Percentiles rank a stretch among this genome's conserved stretches.
These are phyloP conservation scores for Phalloptychus januarius DNA, from an alignment of 2,797 vertebrate species.

Conservation along the genomic window DNA sequence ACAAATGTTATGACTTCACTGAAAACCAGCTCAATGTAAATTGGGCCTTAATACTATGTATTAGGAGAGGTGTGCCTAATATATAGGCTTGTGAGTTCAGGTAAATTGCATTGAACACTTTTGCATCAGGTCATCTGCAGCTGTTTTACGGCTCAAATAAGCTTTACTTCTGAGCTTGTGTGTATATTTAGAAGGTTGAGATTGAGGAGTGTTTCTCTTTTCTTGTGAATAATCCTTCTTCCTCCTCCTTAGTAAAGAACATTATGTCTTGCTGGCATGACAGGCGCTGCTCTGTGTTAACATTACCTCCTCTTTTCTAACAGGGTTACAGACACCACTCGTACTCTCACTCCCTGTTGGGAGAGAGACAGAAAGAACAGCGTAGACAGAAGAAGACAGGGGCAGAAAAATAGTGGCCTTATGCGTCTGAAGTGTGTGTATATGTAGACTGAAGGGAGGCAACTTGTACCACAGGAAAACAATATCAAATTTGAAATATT, in stretches of 20 bases:
- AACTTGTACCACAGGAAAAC: constrained; percentile 79
- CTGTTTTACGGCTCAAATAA: constrained; percentile 23
- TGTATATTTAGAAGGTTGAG: constrained; percentile 46
- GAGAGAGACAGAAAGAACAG: constrained; percentile 41
- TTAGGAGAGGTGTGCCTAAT: background rate
- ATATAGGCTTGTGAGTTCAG: background rate
- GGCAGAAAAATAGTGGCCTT: constrained; percentile 35
- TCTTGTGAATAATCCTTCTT: constrained; percentile 48
- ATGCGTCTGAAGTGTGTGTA: constrained; percentile 15
- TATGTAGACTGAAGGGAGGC: constrained; percentile 55
- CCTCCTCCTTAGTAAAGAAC: constrained; percentile 52
- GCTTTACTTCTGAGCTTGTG: constrained; percentile 10
- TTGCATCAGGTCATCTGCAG: background rate
- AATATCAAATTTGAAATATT: constrained; percentile 87
- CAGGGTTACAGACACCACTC: constrained; percentile 66
- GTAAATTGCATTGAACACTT: constrained; percentile 4
- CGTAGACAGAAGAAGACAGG: constrained; percentile 43
- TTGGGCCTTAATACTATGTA: background rate
- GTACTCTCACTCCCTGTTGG: constrained; percentile 55
- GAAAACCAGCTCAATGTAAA: too few species aligned
- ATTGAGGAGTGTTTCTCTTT: constrained; percentile 20
- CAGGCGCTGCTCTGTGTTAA: constrained; percentile 72
- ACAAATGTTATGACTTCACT: background rate
- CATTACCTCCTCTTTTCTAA: constrained; percentile 61
- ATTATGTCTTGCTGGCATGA: constrained; percentile 62